Conservation (phyloP, 1,140 invertebrate species). For the Fopius arisanus region DNA sequence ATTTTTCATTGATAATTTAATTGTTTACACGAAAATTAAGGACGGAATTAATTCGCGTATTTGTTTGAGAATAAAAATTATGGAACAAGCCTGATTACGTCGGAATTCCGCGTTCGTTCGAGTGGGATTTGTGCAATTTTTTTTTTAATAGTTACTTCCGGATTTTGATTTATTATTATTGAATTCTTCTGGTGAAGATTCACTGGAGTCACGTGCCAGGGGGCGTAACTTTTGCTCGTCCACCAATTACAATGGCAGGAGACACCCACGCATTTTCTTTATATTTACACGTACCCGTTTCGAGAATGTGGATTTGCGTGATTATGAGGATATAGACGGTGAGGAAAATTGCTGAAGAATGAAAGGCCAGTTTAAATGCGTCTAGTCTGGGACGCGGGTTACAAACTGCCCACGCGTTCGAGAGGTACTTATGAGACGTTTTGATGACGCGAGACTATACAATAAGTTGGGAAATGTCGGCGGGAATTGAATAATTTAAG, state of each 20-base stretch:
- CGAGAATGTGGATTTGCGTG: constrained; percentile 11
- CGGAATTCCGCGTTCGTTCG: too few species aligned
- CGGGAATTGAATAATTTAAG: not conserved
- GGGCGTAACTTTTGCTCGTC: not conserved
- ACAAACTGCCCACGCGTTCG: not conserved
- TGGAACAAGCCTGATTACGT: too few species aligned
- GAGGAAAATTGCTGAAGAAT: constrained; percentile 14
- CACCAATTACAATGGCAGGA: not conserved
- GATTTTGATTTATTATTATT: not conserved
- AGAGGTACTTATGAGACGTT: not conserved
- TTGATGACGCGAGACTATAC: not conserved
- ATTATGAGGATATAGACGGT: constrained; percentile 11
- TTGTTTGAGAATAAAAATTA: too few species aligned
- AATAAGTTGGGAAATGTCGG: not conserved
- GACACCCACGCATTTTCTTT: not conserved
- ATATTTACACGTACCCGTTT: constrained; percentile 4
- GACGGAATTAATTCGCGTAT: too few species aligned
- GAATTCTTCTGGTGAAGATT: not conserved
- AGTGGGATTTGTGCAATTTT: too few species aligned
- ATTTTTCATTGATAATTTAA: too few species aligned
- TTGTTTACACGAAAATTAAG: too few species aligned
- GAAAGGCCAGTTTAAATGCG: constrained; percentile 3
- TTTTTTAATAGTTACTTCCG: too few species aligned
- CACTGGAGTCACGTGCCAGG: not conserved
- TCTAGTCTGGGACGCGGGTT: not conserved